phyloP scores from a whole-genome alignment of 2,797 vertebrate genomes.

The Hippocampus kuda region DNA sequence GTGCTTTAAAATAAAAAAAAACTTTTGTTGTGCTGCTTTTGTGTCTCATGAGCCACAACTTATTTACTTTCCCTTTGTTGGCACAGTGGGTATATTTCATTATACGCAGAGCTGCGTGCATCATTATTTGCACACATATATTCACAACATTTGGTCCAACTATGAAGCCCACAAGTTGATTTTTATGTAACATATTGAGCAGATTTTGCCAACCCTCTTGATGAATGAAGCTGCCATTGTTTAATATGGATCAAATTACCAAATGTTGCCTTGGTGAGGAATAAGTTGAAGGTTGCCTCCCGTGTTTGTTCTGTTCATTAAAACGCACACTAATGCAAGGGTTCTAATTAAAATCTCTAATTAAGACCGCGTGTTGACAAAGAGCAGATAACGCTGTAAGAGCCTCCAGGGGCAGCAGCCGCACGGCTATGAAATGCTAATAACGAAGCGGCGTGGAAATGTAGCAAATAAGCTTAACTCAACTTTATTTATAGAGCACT shows the following conservation, averaged over 20 bases:
- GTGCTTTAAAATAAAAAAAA: no score
- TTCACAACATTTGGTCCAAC: neutral
- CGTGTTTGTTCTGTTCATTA: constrained; percentile 7
- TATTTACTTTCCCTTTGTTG: neutral
- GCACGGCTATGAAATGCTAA: constrained; percentile 6
- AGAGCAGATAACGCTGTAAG: neutral
- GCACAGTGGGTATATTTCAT: neutral
- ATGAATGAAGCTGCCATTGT: neutral
- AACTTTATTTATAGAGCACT: neutral
- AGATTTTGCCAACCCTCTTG: neutral
- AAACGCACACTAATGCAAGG: neutral
- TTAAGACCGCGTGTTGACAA: constrained; percentile 7
- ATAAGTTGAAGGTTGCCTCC: constrained; percentile 4
- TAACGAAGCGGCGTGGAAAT: neutral
- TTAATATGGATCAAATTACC: neutral
- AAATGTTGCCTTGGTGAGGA: neutral
- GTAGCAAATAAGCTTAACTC: neutral
- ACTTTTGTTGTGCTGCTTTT: no score
- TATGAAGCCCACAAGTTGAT: neutral
- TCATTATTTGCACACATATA: neutral
- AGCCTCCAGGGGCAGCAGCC: neutral
- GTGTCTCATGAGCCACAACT: neutral
- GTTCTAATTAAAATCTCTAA: constrained; percentile 11
- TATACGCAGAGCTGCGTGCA: neutral
- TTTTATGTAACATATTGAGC: neutral